Conservation (phyloP, 1,140 invertebrate genomes). For the Papilio glaucus region DNA sequence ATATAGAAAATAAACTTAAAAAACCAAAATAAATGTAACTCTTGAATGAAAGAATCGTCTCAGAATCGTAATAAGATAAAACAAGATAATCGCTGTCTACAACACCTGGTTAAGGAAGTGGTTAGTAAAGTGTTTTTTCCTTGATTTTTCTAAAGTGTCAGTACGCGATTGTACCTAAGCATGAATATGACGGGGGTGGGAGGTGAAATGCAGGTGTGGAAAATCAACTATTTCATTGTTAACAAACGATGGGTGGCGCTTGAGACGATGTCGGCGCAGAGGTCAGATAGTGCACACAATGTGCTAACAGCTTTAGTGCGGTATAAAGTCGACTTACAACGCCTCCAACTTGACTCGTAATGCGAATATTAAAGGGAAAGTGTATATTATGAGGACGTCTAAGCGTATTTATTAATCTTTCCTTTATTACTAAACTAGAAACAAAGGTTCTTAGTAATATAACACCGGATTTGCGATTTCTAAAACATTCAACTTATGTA, state of each 20-base stretch:
- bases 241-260: conserved; percentile 55
- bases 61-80: no score
- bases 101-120: no score
- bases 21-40: no score
- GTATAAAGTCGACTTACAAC: background rate
- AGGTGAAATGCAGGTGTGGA: conserved; percentile 68
- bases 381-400: conserved; percentile 13
- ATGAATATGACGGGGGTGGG: conserved; percentile 63
- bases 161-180: conserved; percentile 55
- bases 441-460: background rate
- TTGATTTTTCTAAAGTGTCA: background rate
- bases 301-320: background rate
- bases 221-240: conserved; percentile 65
- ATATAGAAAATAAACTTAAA: no score
- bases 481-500: background rate
- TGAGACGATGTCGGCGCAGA: conserved; percentile 49
- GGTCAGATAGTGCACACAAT: conserved; percentile 44
- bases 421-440: conserved; percentile 16
- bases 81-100: no score
- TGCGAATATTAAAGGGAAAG: conserved; percentile 17
- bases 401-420: conserved; percentile 14
- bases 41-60: no score
- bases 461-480: background rate
- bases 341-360: background rate
- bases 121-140: no score